A percentile compares a stretch with the other conserved stretches of the same genome.
Evolutionary conservation across 2,888 invertebrate genomes (phyloP).

Genomic region (Drosophila neonasuta): DNA sequence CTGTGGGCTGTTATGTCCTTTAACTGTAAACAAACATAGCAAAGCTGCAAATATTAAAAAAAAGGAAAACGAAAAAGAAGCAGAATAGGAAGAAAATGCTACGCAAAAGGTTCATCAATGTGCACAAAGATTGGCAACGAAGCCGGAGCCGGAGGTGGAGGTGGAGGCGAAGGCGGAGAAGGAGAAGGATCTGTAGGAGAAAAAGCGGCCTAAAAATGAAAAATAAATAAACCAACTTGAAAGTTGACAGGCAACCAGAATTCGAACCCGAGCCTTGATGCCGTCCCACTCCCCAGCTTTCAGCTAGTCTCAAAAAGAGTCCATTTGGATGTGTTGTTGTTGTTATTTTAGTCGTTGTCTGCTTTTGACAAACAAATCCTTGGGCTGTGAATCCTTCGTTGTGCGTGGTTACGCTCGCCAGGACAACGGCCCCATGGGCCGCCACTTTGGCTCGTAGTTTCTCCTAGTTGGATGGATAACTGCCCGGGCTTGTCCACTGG

Average conservation of each 20-base stretch:
- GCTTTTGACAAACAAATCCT: slow-evolving; percentile 77
- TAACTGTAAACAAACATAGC: slow-evolving; percentile 65
- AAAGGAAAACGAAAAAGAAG: slow-evolving; percentile 13
- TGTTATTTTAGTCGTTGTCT: slow-evolving; percentile 57
- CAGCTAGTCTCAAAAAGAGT: slow-evolving; percentile 32
- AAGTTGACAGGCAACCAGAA: slow-evolving; percentile 63
- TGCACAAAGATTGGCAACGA: slow-evolving; percentile 46
- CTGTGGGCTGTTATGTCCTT: slow-evolving; percentile 58
- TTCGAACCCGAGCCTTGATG: slow-evolving; percentile 42
- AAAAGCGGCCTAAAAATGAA: slow-evolving; percentile 60
- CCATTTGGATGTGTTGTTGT: slow-evolving; percentile 37
- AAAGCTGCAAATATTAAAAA: slow-evolving; percentile 68
- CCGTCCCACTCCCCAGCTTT: neutral
- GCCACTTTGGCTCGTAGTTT: slow-evolving; percentile 36
- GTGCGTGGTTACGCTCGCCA: slow-evolving; percentile 75
- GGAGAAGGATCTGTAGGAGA: slow-evolving; percentile 13
- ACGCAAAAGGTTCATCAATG: slow-evolving; percentile 60
- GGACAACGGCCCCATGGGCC: slow-evolving; percentile 66
- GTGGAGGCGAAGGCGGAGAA: neutral
- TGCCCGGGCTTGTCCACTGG: slow-evolving; percentile 61
- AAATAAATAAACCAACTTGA: slow-evolving; percentile 69
- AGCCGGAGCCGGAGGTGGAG: neutral
- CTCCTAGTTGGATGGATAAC: slow-evolving; percentile 42
- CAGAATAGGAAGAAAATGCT: slow-evolving; percentile 24
- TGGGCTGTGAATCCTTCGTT: slow-evolving; percentile 70